These are phyloP conservation scores for Acanthis flammea DNA, from an alignment of 2,797 vertebrate genomes.

Conservation along the genomic window DNA sequence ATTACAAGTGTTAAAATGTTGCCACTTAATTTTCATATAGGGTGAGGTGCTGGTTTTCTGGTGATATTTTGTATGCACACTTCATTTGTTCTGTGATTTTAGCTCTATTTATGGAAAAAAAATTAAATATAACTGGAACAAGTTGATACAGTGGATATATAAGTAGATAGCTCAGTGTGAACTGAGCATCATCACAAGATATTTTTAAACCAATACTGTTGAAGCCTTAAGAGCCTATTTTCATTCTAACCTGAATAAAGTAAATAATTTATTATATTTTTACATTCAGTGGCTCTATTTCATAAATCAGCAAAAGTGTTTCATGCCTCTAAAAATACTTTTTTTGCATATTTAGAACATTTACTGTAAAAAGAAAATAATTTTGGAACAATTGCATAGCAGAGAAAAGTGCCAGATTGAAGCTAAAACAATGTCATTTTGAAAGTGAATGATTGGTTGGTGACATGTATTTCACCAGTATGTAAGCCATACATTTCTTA, in stretches of 20 bases:
- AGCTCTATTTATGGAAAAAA: not conserved
- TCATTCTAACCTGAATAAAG: not conserved
- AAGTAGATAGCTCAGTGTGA: not conserved
- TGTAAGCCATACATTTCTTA: not conserved
- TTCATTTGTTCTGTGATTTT: not conserved
- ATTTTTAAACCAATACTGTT: not conserved
- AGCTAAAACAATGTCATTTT: not conserved
- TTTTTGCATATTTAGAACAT: not conserved
- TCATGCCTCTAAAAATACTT: not conserved
- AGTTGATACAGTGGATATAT: not conserved
- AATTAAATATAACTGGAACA: not conserved
- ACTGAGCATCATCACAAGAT: not conserved
- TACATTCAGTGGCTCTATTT: not conserved
- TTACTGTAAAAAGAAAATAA: not conserved
- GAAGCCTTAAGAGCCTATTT: not conserved
- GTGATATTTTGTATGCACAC: not conserved
- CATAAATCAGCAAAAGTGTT: not conserved
- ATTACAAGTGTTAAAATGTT: not conserved
- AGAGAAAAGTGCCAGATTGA: not conserved
- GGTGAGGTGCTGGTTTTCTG: not conserved
- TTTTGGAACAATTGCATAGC: not conserved
- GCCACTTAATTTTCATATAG: not conserved
- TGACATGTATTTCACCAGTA: not conserved
- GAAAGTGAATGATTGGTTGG: not conserved
- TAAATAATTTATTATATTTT: not conserved